Conservation (phyloP, 1,140 invertebrate species). For the Stratiolaelaps scimitus region DNA sequence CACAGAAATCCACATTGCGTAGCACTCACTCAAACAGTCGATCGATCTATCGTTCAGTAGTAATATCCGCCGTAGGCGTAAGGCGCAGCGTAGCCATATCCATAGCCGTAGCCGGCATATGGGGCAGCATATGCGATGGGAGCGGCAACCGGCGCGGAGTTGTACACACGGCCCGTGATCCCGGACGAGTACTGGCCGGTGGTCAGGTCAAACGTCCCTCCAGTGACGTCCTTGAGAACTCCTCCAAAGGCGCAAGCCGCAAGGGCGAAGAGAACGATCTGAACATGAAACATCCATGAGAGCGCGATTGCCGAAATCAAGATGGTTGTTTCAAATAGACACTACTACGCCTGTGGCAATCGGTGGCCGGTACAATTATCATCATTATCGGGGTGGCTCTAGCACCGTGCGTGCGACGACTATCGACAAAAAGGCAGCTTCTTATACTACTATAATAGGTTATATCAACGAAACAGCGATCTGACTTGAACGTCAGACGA, state of each 20-base stretch:
- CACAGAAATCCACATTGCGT: too few relatives aligned
- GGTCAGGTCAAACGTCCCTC: slow-evolving; percentile 36
- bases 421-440: too few relatives aligned
- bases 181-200: slow-evolving; percentile 37
- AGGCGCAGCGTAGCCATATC: background rate
- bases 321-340: too few relatives aligned
- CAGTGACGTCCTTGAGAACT: slow-evolving; percentile 34
- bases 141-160: slow-evolving; percentile 34
- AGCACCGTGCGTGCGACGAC: too few relatives aligned
- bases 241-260: slow-evolving; percentile 31
- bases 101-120: slow-evolving; percentile 15
- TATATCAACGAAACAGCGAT: too few relatives aligned
- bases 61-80: slow-evolving; percentile 12
- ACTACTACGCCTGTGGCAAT: too few relatives aligned
- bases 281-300: background rate
- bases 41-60: background rate
- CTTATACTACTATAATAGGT: too few relatives aligned
- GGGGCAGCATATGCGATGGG: slow-evolving; percentile 24
- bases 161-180: slow-evolving; percentile 37
- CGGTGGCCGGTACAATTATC: too few relatives aligned
- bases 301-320: too few relatives aligned
- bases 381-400: too few relatives aligned
- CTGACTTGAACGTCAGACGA: too few relatives aligned
- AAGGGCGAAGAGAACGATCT: slow-evolving; percentile 30
- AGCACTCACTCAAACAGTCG: too few relatives aligned